Evolutionary conservation across 2,797 vertebrate genomes (phyloP), one percentile per base, ranked within the genome.

Genomic region (Channallabes apus): DNA sequence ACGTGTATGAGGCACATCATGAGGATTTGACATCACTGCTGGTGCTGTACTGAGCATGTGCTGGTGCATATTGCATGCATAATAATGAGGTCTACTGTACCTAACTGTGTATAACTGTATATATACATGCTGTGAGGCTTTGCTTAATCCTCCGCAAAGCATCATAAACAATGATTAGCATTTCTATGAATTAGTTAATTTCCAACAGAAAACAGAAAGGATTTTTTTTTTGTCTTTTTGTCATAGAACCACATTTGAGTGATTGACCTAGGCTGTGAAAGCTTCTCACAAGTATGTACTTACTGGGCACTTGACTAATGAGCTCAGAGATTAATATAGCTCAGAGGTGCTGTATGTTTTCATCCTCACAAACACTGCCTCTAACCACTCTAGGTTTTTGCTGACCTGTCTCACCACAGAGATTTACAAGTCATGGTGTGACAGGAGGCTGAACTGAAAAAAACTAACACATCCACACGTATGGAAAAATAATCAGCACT

Each of bases 321-420:
- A 65, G 27, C n/a, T 24, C 6, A 27, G 38, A 67, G 79, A 54
- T 67, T 12, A 80, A 12, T 51, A 80, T 51, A 18, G 41, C 24
- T 65, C 41, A 46, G 78, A 65, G 56, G 17, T 29, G 41, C 27
- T 84, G 17, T 35, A 62, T 24, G 58, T 72, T 59, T 80, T 80
- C 18, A 79, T 72, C 54, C 35, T 29, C 29, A 90, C 86, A 67
- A 65, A 79, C 35, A 72, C 77, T 22, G n/a, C 18, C 65, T 65
- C 18, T 35, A 61, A 78, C 35, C 29, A 58, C 32, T 38, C 32
- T 32, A 61, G 76, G 8, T 77, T 77, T 77, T 29, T 59, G 18
- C 18, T 58, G 27, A 35, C 54, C 75, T 58, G 9, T 24, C 54
- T 29, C 75, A 59, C 58, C 32, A 24, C 29, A 59, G 29, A 59